Base-by-base conservation (phyloP, 2,888 invertebrate species). In the Dorcus parallelipipedus region DNA sequence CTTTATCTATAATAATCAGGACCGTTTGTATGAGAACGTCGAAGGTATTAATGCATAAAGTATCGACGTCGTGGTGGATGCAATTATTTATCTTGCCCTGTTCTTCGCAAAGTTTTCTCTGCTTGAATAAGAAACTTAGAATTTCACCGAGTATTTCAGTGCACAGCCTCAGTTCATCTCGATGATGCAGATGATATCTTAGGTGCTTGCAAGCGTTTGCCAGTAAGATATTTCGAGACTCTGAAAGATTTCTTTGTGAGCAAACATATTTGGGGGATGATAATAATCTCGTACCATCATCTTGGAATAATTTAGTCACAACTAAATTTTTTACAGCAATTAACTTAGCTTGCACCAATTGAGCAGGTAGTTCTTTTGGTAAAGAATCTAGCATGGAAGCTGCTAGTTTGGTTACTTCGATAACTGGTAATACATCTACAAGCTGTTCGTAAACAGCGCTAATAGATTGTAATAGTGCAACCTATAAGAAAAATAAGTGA, bases 91-190 rank as follows among this genome's bases (percentile, higher is more conserved):
- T 82, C 69, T 83, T 83, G 56, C 80, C 82, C 59, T 81, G 77
- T 61, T 81, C 81, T 53, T 81, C 79, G 52, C 79, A 78, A 40
- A 71, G 64, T 64, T 77, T 77, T 43, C 78, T 73, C 56, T 83
- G 80, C 64, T 82, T 83, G 70, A 84, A 84, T 14, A 88, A 74
- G 68, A 83, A 85, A 45, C 83, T 84, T 14, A 96, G 84, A 38
- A 96, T 86, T 74, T 95, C 95, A 0, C 91, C 90, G 8, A 97
- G 80, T 69, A 96, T 93, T 59, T 92, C 92, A 0, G 94, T 90
- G 71, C 94, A 94, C 4, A 92, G 83, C 9, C 88, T 82, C 38
- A 95, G 78, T 72, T 95, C 95, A 71, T 93, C 92, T 17, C 92
- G 84, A 0, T 90, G 85, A 0, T 88, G 86, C 3, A 96, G 80